Evolutionary conservation across 2,113 vertebrate species (phyloP).

Genomic region (Pterocles gutturalis): DNA sequence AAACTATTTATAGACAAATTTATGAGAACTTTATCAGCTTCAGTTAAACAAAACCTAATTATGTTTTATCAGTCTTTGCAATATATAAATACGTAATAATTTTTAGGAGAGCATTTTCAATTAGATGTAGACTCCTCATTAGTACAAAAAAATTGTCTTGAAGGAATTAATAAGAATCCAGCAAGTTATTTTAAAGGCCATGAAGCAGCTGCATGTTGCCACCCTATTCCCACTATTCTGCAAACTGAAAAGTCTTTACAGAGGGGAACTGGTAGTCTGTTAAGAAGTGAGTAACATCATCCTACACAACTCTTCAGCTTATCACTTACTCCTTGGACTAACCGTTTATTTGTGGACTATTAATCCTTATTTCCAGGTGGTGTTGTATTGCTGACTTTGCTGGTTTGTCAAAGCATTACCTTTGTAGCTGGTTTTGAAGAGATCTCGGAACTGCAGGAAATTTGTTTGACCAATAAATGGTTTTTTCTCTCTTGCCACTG

Average conservation of each 20-base stretch:
- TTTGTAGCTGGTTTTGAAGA: neutral
- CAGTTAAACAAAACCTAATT: neutral
- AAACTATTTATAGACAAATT: neutral
- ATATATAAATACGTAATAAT: neutral
- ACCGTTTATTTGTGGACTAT: neutral
- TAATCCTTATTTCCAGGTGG: neutral
- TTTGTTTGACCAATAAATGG: neutral
- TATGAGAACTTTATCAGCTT: neutral
- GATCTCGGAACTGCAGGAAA: neutral
- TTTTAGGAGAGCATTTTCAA: neutral
- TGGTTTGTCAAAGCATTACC: neutral
- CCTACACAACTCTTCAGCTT: neutral
- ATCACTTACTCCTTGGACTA: neutral
- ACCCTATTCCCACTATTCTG: neutral
- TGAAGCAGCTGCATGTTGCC: neutral
- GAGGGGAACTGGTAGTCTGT: neutral
- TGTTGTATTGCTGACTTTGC: neutral
- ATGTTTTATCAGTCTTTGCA: neutral
- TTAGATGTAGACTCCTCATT: neutral
- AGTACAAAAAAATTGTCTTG: neutral
- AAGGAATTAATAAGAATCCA: neutral
- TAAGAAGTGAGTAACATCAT: neutral
- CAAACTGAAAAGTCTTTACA: neutral
- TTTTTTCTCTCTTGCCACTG: neutral
- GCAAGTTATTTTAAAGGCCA: neutral